These are phyloP conservation scores for Lysandra coridon DNA, from an alignment of 2,888 invertebrate species.

Conservation along the genomic window DNA sequence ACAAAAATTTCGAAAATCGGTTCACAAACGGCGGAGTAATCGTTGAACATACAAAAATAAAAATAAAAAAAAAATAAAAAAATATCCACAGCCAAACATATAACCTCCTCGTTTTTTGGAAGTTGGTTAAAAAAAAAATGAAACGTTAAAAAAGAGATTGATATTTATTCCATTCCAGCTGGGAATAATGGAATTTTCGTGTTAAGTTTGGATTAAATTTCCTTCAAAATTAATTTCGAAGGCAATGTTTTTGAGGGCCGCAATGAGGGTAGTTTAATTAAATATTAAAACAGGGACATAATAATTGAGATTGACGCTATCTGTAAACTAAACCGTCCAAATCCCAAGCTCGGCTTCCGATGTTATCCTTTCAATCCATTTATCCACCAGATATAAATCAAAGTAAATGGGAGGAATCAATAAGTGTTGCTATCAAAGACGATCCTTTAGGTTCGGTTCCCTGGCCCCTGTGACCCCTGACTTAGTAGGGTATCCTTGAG, in stretches of 20 bases:
- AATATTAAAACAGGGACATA: neutral
- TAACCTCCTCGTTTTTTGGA: too few relatives aligned
- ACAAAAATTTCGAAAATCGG: too few relatives aligned
- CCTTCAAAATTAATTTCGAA: neutral
- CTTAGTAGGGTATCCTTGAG: neutral
- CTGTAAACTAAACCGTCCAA: neutral
- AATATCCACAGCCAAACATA: too few relatives aligned
- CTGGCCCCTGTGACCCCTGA: neutral
- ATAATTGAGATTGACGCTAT: neutral
- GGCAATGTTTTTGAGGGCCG: neutral
- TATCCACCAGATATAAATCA: constrained; percentile 1
- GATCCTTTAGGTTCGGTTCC: neutral
- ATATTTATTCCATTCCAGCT: too few relatives aligned
- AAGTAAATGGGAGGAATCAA: constrained; percentile 14
- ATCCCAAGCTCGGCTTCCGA: neutral
- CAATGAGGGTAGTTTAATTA: neutral
- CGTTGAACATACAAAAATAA: too few relatives aligned
- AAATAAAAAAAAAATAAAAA: too few relatives aligned
- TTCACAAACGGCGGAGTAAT: too few relatives aligned
- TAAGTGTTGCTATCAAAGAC: neutral
- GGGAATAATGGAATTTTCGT: too few relatives aligned
- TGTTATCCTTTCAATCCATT: constrained; percentile 15
- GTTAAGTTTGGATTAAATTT: neutral
- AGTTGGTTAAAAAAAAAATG: too few relatives aligned
- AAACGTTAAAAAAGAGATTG: too few relatives aligned